phyloP scores from a whole-genome alignment of 2,888 invertebrate genomes.

The Tachystola acroxantha region DNA sequence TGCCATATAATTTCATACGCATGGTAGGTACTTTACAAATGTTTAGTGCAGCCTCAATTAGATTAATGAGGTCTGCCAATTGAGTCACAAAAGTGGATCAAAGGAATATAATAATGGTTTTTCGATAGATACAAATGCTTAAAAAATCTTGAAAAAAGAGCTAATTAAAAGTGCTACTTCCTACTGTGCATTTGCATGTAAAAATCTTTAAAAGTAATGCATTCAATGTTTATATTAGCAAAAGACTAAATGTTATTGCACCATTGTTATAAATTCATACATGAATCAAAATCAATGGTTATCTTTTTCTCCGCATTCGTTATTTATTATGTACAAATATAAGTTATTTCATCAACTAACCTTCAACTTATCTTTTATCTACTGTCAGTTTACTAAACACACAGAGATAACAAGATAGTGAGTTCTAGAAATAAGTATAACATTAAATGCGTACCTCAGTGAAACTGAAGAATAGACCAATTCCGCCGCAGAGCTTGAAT shows the following conservation, averaged over 20 bases:
- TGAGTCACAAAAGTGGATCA: not conserved
- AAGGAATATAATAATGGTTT: not conserved
- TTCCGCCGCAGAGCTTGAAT: slow-evolving; percentile 93
- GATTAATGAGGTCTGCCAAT: slow-evolving; percentile 4
- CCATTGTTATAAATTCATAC: too few species aligned
- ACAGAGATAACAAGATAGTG: slow-evolving; percentile 3
- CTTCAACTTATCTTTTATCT: slow-evolving; percentile 4
- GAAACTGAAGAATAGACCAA: slow-evolving; percentile 97
- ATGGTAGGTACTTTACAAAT: not conserved
- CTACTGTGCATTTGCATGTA: not conserved
- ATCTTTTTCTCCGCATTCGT: not conserved
- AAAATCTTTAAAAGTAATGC: not conserved
- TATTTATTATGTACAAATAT: not conserved
- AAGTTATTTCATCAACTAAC: not conserved
- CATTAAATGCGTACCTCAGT: slow-evolving; percentile 86
- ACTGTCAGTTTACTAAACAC: not conserved
- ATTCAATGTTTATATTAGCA: not conserved
- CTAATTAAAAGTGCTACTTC: not conserved
- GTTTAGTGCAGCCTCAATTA: slow-evolving; percentile 8
- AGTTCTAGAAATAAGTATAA: not conserved
- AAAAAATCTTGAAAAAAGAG: not conserved
- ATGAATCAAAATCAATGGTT: too few species aligned
- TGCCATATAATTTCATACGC: not conserved
- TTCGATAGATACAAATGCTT: not conserved
- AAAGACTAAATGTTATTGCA: too few species aligned